Evolutionary conservation across 2,888 invertebrate genomes (phyloP), one percentile per base, ranked within the genome.

Genomic region (Marasmarcha lunaedactyla): DNA sequence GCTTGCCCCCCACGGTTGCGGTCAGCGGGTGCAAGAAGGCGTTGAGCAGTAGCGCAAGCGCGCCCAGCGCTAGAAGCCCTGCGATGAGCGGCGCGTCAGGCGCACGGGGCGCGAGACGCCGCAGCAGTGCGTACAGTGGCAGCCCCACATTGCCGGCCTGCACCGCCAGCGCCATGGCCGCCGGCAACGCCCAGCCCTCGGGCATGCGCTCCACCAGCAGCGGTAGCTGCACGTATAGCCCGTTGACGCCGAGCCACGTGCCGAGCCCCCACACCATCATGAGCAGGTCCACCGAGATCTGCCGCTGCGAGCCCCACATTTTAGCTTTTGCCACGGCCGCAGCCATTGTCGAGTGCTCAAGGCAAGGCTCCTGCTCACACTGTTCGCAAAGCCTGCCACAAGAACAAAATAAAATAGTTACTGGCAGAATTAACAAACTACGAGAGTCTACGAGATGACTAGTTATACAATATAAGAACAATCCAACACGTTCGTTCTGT

Each of bases 201-300:
- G 97, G 96, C 37, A 94, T 88, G 30, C 77, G 78, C 46, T 89
- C 85, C 5, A 95, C 93, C 41, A 97, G 81, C 47, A 95, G 78
- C n/a, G 96, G 95, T 46, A 96, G 76, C 69, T 97, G 94, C 47
- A 95, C 90, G 83, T 90, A 97, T 45, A 94, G 86, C 7, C 93
- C 93, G 77, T 95, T 97, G 40, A 96, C 88, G 36, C 92, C 92
- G 51, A 95, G 87, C 96, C 96, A 97, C 30, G 95, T 88, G 57
- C 90, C 90, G 40, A 92, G 83, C 33, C 92, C 93, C 71, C 96
- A 96, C 54, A 90, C 76, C 44, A 89, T 85, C 49, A 93, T 89
- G 42, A 94, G 72, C 44, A 89, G 58, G 69, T 93, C 92, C 10
- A 92, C 89, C 44, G 84, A 42, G 35, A 85, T 49, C 44, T 73